Evolutionary conservation across 2,888 invertebrate species (phyloP).

Genomic region (Cryptocephalus moraei): DNA sequence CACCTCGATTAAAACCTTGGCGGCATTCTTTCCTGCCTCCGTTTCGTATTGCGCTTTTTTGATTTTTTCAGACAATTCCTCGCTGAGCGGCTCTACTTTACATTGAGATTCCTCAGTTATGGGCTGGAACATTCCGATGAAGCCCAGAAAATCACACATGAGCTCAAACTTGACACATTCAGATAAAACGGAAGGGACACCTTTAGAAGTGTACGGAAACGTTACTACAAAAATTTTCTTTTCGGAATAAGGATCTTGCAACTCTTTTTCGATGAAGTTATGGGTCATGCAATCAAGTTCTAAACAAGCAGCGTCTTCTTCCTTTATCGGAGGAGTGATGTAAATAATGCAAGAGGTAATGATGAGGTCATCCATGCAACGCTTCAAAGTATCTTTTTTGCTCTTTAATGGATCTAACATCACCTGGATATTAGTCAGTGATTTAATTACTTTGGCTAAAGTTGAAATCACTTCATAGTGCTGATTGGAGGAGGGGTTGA

Average conservation of each 20-base stretch:
- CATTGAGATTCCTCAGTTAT: conserved; percentile 8
- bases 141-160: conserved; percentile 18
- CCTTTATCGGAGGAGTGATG: conserved; percentile 14
- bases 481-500: conserved; percentile 19
- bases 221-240: conserved; percentile 14
- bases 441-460: conserved; percentile 17
- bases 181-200: conserved; percentile 15
- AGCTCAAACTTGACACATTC: conserved; percentile 14
- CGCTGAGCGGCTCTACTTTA: conserved; percentile 8
- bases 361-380: conserved; percentile 12
- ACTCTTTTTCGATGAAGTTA: conserved; percentile 15
- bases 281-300: conserved; percentile 11
- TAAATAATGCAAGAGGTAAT: conserved; percentile 19
- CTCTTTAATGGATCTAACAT: conserved; percentile 12
- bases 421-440: conserved; percentile 13
- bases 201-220: conserved; percentile 18
- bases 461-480: conserved; percentile 19
- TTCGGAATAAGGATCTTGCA: conserved; percentile 9
- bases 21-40: conserved; percentile 13
- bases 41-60: conserved; percentile 14
- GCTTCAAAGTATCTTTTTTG: not conserved
- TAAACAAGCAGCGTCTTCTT: conserved; percentile 12
- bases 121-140: conserved; percentile 15
- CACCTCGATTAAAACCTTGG: conserved; percentile 19
- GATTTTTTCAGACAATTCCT: conserved; percentile 15